Conservation (phyloP, 2,797 vertebrate species). For the Gambelia wislizenii region DNA sequence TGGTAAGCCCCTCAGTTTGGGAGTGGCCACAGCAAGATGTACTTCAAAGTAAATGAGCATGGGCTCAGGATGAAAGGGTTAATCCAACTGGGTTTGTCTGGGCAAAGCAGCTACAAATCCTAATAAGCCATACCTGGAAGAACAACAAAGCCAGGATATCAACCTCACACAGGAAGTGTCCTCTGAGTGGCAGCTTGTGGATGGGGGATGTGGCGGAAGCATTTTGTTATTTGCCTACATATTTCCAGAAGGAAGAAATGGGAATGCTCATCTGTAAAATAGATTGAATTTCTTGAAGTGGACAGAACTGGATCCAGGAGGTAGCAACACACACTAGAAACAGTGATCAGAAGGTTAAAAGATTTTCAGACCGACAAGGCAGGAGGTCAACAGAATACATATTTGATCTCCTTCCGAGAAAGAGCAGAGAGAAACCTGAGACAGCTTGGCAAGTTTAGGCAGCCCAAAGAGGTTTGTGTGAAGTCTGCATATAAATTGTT, state of each 20-base stretch:
- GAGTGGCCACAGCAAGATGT: neutral
- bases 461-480: neutral
- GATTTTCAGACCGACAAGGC: conserved; percentile 32
- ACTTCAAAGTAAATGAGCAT: neutral
- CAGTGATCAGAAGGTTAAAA: conserved; percentile 11
- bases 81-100: neutral
- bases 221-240: neutral
- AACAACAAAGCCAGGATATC: neutral
- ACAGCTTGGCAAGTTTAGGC: conserved; percentile 25
- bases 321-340: neutral
- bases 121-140: neutral
- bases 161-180: neutral
- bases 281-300: conserved; percentile 39
- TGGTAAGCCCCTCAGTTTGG: too few relatives aligned
- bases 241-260: conserved; percentile 6
- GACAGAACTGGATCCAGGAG: conserved; percentile 31
- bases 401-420: neutral
- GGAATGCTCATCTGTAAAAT: neutral
- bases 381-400: conserved; percentile 38
- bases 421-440: conserved; percentile 53
- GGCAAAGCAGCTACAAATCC: neutral
- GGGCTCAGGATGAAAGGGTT: neutral
- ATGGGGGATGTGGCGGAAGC: neutral
- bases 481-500: neutral
- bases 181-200: neutral